Evolutionary conservation across 2,797 vertebrate genomes (phyloP).

Genomic region (Cercopithecus petaurista): DNA sequence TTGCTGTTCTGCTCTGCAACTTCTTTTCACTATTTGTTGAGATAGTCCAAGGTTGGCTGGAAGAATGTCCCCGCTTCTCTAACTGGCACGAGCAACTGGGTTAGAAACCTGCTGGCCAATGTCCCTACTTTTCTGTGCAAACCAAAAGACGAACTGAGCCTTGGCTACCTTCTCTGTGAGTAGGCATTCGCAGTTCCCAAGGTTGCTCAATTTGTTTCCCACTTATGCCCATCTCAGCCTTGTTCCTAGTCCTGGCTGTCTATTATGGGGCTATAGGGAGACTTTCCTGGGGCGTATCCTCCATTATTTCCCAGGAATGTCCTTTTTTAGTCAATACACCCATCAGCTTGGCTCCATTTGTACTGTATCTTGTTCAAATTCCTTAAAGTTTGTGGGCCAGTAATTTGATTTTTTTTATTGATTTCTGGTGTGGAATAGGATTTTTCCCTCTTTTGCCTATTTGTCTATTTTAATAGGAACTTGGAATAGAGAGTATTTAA

Average conservation of each 20-base stretch:
- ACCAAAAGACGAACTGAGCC: neutral
- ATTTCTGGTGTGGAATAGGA: neutral
- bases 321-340: neutral
- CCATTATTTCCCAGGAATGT: neutral
- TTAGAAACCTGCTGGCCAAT: neutral
- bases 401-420: neutral
- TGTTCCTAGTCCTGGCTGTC: neutral
- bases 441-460: neutral
- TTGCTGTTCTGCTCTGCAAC: neutral
- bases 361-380: neutral
- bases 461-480: neutral
- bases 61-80: neutral
- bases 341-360: neutral
- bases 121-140: neutral
- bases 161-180: neutral
- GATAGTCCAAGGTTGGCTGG: neutral
- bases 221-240: neutral
- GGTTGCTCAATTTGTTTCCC: neutral
- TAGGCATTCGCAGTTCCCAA: neutral
- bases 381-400: neutral
- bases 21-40: neutral
- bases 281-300: no score
- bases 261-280: neutral
- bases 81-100: neutral
- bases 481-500: slow-evolving; percentile 6